phyloP scores from a whole-genome alignment of 2,113 vertebrate species.

The Cryptomyrus ogoouensis region DNA sequence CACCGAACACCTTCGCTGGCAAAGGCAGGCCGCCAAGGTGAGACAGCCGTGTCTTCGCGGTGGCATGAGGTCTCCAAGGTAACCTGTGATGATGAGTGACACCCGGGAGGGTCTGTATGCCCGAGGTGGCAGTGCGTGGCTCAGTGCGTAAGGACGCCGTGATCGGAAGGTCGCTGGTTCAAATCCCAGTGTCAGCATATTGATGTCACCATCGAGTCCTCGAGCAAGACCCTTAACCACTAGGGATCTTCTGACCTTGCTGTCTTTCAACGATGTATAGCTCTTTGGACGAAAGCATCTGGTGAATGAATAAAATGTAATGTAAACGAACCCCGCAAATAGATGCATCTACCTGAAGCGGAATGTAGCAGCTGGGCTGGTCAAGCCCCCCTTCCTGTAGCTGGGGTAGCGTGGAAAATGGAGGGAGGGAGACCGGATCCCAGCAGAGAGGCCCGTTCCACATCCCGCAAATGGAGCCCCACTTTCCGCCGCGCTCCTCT shows the following conservation, averaged over 20 bases:
- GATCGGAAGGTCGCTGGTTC: neutral
- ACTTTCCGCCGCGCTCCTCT: constrained; percentile 19
- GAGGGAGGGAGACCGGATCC: neutral
- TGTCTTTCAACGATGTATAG: neutral
- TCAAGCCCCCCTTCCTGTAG: neutral
- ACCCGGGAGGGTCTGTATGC: neutral
- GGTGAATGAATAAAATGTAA: neutral
- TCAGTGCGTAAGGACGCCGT: neutral
- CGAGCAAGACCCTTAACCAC: neutral
- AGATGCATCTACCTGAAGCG: neutral
- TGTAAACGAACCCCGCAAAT: neutral
- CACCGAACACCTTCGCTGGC: constrained; percentile 94
- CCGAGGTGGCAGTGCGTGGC: neutral
- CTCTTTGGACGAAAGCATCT: neutral
- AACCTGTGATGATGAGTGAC: neutral
- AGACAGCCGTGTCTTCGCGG: constrained; percentile 8
- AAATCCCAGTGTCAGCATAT: neutral
- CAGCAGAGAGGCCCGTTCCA: neutral
- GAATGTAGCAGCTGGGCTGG: neutral
- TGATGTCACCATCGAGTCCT: neutral
- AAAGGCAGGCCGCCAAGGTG: constrained; percentile 93
- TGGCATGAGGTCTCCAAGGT: neutral
- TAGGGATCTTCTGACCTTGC: neutral
- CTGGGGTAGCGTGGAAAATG: neutral
- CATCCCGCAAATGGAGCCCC: neutral